Base-by-base conservation (phyloP, 2,113 vertebrate species). In the Irena cyanogastra region DNA sequence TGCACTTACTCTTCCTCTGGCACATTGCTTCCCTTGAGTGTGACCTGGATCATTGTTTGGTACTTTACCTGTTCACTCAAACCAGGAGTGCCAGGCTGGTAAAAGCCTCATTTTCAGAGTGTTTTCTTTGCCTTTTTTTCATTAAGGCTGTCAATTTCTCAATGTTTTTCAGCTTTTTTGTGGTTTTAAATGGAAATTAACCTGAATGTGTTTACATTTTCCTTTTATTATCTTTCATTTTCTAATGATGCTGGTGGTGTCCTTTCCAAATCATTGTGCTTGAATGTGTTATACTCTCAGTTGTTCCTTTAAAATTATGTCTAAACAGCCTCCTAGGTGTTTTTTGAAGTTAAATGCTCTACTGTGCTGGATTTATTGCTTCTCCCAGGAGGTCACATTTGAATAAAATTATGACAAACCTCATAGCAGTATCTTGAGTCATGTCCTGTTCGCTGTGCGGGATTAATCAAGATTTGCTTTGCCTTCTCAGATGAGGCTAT, bases 361-460 rank as follows among this genome's bases (percentile, higher is more conserved):
- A 3, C 70, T 84, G 42, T 66, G 69, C 37, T 0, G 1, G 39
- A 82, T 81, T 87, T 87, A 78, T 27, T 71, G 30, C 77, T 78
- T 66, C 60, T 77, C 69, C 49, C 49, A 80, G 75, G 56, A 83
- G n/a, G 65, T 49, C 33, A 45, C 18, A 84, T 82, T 42, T 84
- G 44, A 82, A 9, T 68, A 84, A 70, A 60, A 13, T 24, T 3
- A 77, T 53, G 42, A 60, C 57, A 66, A 86, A 69, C 41, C 52
- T 82, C 56, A 59, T 5, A 15, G 52, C 7, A 63, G 13, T 10
- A 50, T 13, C 64, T 16, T 24, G 65, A 74, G 27, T 53, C 16
- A 4, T 1, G 13, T 13, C 64, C 74, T 44, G 21, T 14, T 69
- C 1, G 0, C 59, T 49, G 2, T 6, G 37, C 53, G 81, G 59